Evolutionary conservation across 1,140 invertebrate genomes (phyloP).

Genomic region (Papilio helenus): DNA sequence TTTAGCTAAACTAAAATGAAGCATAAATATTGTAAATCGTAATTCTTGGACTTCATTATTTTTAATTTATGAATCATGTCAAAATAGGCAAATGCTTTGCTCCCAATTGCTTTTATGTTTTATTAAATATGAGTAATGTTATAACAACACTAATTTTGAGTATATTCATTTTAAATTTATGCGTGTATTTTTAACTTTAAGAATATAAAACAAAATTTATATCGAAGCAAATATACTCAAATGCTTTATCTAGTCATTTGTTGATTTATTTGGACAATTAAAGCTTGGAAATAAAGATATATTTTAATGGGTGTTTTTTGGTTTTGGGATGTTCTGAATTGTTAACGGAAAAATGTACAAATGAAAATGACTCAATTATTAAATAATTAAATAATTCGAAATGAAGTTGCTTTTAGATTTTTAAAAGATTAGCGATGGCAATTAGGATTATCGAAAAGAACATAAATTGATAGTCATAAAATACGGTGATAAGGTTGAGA

Average conservation of each 20-base stretch:
- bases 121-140: neutral
- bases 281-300: neutral
- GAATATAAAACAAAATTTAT: neutral
- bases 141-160: neutral
- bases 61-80: neutral
- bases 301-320: neutral
- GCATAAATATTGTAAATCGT: neutral
- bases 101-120: neutral
- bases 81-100: neutral
- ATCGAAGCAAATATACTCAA: slow-evolving; percentile 43
- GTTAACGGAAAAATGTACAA: slow-evolving; percentile 4
- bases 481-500: neutral
- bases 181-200: neutral
- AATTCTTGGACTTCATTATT: neutral
- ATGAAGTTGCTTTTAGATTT: neutral
- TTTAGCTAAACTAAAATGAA: neutral
- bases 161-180: neutral
- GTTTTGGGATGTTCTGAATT: slow-evolving; percentile 2
- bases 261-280: slow-evolving; percentile 40
- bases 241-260: slow-evolving; percentile 48
- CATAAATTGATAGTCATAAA: neutral
- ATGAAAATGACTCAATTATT: neutral
- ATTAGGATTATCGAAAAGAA: neutral
- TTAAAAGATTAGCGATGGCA: neutral
- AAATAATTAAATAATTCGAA: slow-evolving; percentile 7